phyloP scores from a whole-genome alignment of 2,888 invertebrate genomes.

The Gymnosoma rotundatum region DNA sequence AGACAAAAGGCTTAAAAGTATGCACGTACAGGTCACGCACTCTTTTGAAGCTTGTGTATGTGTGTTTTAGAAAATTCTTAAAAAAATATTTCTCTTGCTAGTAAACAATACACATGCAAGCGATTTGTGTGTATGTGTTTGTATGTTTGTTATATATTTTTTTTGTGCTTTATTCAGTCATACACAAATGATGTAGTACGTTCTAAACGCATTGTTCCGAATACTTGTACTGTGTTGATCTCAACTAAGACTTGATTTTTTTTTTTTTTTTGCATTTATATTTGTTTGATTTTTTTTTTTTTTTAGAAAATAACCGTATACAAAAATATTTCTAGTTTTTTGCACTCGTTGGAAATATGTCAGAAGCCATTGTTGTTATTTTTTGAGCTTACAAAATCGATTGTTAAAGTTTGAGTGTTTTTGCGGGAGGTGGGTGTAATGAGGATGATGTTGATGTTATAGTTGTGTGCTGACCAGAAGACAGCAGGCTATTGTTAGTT shows the following conservation, averaged over 20 bases:
- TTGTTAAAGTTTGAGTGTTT: conserved; percentile 31
- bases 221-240: conserved; percentile 45
- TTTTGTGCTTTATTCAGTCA: conserved; percentile 56
- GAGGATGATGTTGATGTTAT: conserved; percentile 24
- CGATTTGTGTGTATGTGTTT: conserved; percentile 2
- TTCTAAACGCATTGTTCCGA: conserved; percentile 65
- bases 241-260: conserved; percentile 33
- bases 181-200: conserved; percentile 67
- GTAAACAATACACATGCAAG: conserved; percentile 15
- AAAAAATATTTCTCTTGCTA: conserved; percentile 37
- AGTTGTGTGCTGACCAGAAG: conserved; percentile 61
- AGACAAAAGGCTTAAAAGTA: conserved; percentile 69
- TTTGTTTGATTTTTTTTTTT: conserved; percentile 30
- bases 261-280: conserved; percentile 31
- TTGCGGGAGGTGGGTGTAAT: conserved; percentile 1
- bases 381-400: conserved; percentile 64
- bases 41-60: conserved; percentile 48
- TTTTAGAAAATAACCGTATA: conserved; percentile 64
- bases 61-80: conserved; percentile 28
- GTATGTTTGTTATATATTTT: background rate
- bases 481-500: conserved; percentile 66
- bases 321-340: conserved; percentile 66
- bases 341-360: conserved; percentile 62
- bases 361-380: conserved; percentile 70
- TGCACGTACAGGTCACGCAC: conserved; percentile 69